Base-by-base conservation (phyloP, 2,888 invertebrate species). In the Seladonia tumulorum region DNA sequence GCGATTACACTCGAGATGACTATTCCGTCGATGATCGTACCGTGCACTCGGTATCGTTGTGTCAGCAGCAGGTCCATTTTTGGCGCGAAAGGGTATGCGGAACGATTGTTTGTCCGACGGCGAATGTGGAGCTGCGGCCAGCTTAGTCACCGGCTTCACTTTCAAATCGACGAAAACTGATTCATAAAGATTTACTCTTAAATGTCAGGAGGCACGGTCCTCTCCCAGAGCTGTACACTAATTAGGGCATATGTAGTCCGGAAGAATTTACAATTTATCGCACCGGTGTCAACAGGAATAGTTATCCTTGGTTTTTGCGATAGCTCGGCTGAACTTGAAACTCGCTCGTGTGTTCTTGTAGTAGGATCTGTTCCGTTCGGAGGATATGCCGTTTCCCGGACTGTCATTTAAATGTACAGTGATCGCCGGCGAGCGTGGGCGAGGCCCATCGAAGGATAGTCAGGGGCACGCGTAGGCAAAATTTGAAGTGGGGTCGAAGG, bases 401-500 rank as follows among this genome's bases (percentile, higher is more conserved):
- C 57, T 1, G 47, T 53, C 35, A 73, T 76, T 82, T 68, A 72
- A 53, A 49, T 79, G 49, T 7, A 68, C 45, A 45, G 5, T 5
- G 8, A 14, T 45, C 5, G 47, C 3, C n/a, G 49, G 18, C n/a
- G 25, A 29, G 25, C 8, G 63, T 63, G 90, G 88, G 90, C 88
- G 90, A 86, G 78, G 66, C 57, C 73, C 70, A 73, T 81, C 86
- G 49, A 85, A 80, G 83, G 82, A 79, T 72, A 35, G 78, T 86
- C 92, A 93, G 89, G 93, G 93, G 82, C 91, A 79, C 45, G 90
- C 90, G 92, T 93, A 90, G 93, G 93, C 82, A 82, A 89, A 81
- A 80, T 90, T 89, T 84, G 81, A 89, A 88, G 89, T 89, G 90
- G 91, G 90, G 85, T 47, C 39, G 86, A 89, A 89, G 79, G 85